A percentile compares a stretch with the other conserved stretches of the same genome.
phyloP scores from a whole-genome alignment of 2,113 vertebrate genomes.

The Penelope pileata region DNA sequence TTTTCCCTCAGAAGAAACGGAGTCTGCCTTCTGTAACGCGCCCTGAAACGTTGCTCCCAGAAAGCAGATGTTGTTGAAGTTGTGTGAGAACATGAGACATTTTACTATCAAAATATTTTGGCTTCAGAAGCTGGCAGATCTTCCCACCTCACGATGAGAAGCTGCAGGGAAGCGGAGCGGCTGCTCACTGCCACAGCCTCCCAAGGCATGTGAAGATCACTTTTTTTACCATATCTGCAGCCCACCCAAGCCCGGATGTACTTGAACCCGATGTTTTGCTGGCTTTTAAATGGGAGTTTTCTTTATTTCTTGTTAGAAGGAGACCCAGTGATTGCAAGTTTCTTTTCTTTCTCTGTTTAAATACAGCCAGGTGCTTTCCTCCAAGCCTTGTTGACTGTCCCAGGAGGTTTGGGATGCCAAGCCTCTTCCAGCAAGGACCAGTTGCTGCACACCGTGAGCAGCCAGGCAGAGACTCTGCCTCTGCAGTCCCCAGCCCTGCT shows the following conservation, averaged over 20 bases:
- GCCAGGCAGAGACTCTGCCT: neutral
- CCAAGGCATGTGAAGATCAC: neutral
- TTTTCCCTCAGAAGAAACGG: slow-evolving; percentile 52
- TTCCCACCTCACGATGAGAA: neutral
- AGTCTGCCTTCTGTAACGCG: slow-evolving; percentile 32
- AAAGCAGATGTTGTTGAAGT: slow-evolving; percentile 49
- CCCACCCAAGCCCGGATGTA: neutral
- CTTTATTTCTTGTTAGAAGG: neutral
- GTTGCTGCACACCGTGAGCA: rapidly evolving
- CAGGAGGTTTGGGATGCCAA: neutral
- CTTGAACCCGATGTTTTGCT: neutral
- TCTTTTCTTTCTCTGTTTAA: neutral
- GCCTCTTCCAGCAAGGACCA: neutral
- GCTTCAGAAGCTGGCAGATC: slow-evolving; percentile 7
- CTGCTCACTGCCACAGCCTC: neutral
- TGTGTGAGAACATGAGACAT: slow-evolving; percentile 31
- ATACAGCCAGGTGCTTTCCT: neutral
- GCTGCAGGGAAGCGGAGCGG: neutral
- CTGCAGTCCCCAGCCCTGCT: neutral
- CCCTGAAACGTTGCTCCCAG: slow-evolving; percentile 25
- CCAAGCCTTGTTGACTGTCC: neutral
- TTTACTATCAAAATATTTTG: slow-evolving; percentile 57
- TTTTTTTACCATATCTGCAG: neutral
- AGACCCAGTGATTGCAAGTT: neutral
- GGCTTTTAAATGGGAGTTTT: neutral